phyloP scores from a whole-genome alignment of 2,113 vertebrate species.

The Scalopus aquaticus region DNA sequence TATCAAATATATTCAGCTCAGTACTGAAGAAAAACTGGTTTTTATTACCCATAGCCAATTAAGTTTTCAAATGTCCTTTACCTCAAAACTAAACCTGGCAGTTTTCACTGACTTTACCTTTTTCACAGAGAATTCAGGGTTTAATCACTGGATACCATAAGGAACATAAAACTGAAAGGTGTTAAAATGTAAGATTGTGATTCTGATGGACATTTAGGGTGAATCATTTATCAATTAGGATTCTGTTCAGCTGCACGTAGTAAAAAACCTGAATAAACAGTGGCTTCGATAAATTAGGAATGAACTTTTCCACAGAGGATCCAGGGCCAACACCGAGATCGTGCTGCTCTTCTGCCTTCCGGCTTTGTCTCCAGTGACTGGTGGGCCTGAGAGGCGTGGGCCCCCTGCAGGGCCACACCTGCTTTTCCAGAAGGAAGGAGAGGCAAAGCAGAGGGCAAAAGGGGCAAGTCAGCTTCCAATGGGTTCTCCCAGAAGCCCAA shows the following conservation, averaged over 20 bases:
- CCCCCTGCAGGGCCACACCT: not conserved
- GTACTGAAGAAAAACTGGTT: slow-evolving; percentile 8
- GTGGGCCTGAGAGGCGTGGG: not conserved
- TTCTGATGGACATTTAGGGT: slow-evolving; percentile 10
- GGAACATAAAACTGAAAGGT: not conserved
- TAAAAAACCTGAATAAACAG: not conserved
- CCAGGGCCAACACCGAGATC: no score
- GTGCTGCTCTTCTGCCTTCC: not conserved
- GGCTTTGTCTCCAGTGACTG: not conserved
- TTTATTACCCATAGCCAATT: slow-evolving; percentile 33
- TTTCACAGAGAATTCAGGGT: slow-evolving; percentile 42
- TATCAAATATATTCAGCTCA: slow-evolving; percentile 23
- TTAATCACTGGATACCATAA: slow-evolving; percentile 31
- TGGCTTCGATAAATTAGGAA: not conserved
- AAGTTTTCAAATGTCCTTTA: slow-evolving; percentile 35
- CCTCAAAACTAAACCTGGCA: not conserved
- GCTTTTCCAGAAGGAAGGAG: not conserved
- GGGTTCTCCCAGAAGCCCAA: not conserved
- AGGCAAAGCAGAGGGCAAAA: not conserved
- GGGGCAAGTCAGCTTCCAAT: not conserved
- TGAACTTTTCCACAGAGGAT: not conserved
- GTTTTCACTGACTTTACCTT: slow-evolving; percentile 36
- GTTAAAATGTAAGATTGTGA: not conserved
- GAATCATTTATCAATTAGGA: not conserved
- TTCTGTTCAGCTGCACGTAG: not conserved